Percentiles rank a stretch among this genome's conserved stretches.
Conservation (phyloP, 2,113 vertebrate species). For the Naja naja region DNA sequence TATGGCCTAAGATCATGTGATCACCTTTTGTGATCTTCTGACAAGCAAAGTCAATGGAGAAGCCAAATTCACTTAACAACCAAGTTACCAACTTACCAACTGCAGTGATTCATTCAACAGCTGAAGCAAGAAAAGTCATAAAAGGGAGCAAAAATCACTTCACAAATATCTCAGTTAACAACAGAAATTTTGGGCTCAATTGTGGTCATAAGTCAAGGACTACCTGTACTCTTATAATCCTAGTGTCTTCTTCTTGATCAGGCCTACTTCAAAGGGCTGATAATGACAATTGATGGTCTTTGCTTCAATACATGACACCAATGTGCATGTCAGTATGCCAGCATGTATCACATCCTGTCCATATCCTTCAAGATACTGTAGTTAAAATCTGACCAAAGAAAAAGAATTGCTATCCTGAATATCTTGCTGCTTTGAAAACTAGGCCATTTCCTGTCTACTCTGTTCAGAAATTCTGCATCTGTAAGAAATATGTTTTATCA, state of each 20-base stretch:
- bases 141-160: background rate
- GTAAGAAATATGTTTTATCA: background rate
- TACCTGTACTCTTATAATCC: background rate
- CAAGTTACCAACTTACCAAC: background rate
- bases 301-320: background rate
- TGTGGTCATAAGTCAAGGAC: background rate
- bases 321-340: background rate
- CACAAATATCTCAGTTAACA: background rate
- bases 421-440: background rate
- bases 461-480: background rate
- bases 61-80: background rate
- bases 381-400: background rate
- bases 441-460: background rate
- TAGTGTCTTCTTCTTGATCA: background rate
- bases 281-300: background rate
- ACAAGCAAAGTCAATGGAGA: background rate
- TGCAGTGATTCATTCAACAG: background rate
- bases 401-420: background rate
- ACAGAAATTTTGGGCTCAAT: background rate
- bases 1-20: background rate
- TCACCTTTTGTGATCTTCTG: background rate
- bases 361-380: background rate
- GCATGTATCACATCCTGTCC: background rate
- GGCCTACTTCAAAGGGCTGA: background rate
- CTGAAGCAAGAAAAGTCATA: background rate